These are phyloP conservation scores for Altica lythri DNA, from an alignment of 2,888 invertebrate genomes.

Conservation along the genomic window DNA sequence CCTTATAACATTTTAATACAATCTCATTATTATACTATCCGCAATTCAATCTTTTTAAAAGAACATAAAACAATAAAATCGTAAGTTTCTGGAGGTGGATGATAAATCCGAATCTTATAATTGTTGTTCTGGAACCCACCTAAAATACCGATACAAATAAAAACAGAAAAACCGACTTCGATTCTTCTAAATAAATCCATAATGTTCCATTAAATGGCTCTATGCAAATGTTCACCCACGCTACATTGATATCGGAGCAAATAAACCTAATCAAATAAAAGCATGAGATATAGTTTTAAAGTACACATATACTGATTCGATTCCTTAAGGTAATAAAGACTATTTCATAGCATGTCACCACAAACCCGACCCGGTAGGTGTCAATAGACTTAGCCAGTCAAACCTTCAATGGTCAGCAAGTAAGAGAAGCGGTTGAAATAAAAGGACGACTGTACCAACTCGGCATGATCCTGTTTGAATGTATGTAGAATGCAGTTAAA, in stretches of 20 bases:
- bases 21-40: too few relatives aligned
- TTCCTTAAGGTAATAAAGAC: constrained; percentile 55
- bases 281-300: constrained; percentile 45
- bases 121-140: constrained; percentile 12
- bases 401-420: constrained; percentile 32
- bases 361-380: constrained; percentile 56
- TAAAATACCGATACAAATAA: constrained; percentile 15
- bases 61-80: constrained; percentile 12
- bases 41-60: too few relatives aligned
- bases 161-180: constrained; percentile 7
- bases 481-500: constrained; percentile 55
- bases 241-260: constrained; percentile 28
- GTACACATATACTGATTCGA: constrained; percentile 52
- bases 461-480: constrained; percentile 54
- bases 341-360: constrained; percentile 58
- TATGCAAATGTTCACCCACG: constrained; percentile 45
- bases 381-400: constrained; percentile 48
- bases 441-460: constrained; percentile 43
- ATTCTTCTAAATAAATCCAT: constrained; percentile 40
- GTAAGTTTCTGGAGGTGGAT: constrained; percentile 1
- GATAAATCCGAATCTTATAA: constrained; percentile 19
- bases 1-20: too few relatives aligned
- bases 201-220: constrained; percentile 43
- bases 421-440: constrained; percentile 26
- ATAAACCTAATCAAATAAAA: constrained; percentile 42